Evolutionary conservation across 2,113 vertebrate species (phyloP), one percentile per base, ranked within the genome.

Genomic region (Odocoileus virginianus): DNA sequence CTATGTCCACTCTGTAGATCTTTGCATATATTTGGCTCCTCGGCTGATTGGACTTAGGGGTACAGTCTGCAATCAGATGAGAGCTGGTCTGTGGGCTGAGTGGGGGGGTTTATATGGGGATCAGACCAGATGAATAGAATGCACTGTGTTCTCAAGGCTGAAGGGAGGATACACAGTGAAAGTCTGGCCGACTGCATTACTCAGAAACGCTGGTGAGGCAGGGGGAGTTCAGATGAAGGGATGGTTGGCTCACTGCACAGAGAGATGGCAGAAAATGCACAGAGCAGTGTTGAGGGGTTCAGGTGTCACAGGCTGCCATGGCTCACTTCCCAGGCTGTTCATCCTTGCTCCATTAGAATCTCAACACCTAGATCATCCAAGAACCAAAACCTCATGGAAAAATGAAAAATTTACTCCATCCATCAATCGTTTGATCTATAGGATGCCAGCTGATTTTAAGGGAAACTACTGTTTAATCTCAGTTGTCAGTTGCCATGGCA

Each of bases 391-490:
- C 55, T 93, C 82, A 93, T 88, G 82, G 95, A 93, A 91, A 97
- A 98, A 43, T 89, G n/a, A 93, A 92, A 95, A 96, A 50, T 76
- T 33, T 71, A 87, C 84, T 57, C 90, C 97, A 40, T 85, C 87
- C 82, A 58, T 93, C 91, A 94, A 52, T 88, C 28, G 17, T 97
- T 96, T 47, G 30, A 76, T 83, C 85, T 94, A 79, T 47, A 64
- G 7, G 47, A 79, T 91, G 94, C 85, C 84, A 97, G 54, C 67
- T 79, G 71, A 91, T 89, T 97, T 92, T 82, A 97, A 83, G 92
- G 67, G 55, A 94, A 97, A 96, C 96, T 93, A 43, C 91, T 96
- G 88, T 96, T 96, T 95, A 96, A 95, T 71, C 81, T 97, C 91
- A 94, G 85, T 74, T 64, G 85, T 61, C 14, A 6, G 94, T 97